Base-by-base conservation (phyloP, 92 coral and sea anemone species). In the Phenganax subtilis region DNA sequence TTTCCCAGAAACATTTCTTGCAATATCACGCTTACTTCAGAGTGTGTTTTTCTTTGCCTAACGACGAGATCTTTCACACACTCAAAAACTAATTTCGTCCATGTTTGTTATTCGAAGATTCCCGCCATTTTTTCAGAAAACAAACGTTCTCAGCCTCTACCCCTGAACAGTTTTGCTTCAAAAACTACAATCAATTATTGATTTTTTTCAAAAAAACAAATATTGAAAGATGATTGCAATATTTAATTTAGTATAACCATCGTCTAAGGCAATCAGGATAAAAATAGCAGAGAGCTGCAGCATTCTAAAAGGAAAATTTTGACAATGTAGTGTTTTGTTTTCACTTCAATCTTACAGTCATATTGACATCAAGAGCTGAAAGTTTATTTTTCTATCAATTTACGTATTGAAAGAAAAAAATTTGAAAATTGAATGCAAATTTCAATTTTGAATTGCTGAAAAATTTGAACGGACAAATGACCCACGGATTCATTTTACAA, bases 11-110 rank as follows among this genome's bases (percentile, higher is more conserved):
- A 80, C 56, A 6, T 20, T 51, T 73, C 73, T 47, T 47, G 71
- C 29, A 80, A 20, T 52, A 52, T 59, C n/a, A 65, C 27, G 14
- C 75, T 80, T 6, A 80, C 62, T 67, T 59, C 44, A 51, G 31
- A 65, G 61, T 80, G 84, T n/a, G 84, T 80, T 60, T 73, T 65
- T 65, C 10, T 64, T 17, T 62, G 54, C 11, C 60, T 79, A 5
- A 79, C 59, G 8, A 61, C 53, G 75, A 79, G 53, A 61, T 79
- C 75, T 68, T 28, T 68, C 8, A 68, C 54, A 16, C 29, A 30
- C 15, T 68, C 73, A 12, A 68, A 20, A 0, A 37, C 16, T 68
- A 68, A 68, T 14, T 0, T 68, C 52, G 37, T 68, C 73, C 73
- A 68, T 68, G n/a, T 5, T 68, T 68, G 73, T 17, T 60, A 12